These are phyloP conservation scores for Pteria penguin DNA, from an alignment of 2,888 invertebrate species.

Conservation along the genomic window DNA sequence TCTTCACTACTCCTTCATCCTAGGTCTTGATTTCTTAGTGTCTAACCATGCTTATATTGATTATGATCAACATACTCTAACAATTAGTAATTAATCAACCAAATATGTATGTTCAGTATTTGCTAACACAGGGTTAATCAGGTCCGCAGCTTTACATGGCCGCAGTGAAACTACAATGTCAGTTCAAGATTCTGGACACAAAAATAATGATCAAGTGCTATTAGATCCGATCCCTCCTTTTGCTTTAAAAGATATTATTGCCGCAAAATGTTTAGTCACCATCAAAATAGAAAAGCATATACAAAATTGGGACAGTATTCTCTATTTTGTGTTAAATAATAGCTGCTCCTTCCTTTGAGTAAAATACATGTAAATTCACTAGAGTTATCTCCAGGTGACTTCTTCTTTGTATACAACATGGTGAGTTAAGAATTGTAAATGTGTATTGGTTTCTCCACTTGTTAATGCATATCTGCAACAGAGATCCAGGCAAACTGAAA, in stretches of 20 bases:
- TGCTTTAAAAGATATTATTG: neutral
- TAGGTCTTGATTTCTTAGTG: neutral
- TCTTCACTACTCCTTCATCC: neutral
- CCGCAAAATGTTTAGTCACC: constrained; percentile 6
- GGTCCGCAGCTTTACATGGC: neutral
- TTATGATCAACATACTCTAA: too few relatives aligned
- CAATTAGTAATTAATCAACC: neutral
- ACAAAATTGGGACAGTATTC: too few relatives aligned
- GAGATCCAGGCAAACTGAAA: too few relatives aligned
- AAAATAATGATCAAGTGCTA: constrained; percentile 1
- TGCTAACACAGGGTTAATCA: constrained; percentile 1
- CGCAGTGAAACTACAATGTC: constrained; percentile 1
- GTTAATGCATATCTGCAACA: too few relatives aligned
- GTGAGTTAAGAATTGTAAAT: too few relatives aligned
- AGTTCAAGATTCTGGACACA: neutral
- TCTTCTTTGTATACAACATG: too few relatives aligned
- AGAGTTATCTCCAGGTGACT: too few relatives aligned
- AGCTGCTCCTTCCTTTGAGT: too few relatives aligned
- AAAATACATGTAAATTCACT: too few relatives aligned
- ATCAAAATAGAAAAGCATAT: too few relatives aligned
- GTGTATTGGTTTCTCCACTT: too few relatives aligned
- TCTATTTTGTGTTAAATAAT: too few relatives aligned
- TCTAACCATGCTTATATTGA: neutral
- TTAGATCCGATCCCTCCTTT: constrained; percentile 5
- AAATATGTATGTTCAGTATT: constrained; percentile 5